A percentile compares a stretch with the other conserved stretches of the same genome.
These are phyloP conservation scores for Acleris holmiana DNA, from an alignment of 2,888 invertebrate species.

Conservation along the genomic window DNA sequence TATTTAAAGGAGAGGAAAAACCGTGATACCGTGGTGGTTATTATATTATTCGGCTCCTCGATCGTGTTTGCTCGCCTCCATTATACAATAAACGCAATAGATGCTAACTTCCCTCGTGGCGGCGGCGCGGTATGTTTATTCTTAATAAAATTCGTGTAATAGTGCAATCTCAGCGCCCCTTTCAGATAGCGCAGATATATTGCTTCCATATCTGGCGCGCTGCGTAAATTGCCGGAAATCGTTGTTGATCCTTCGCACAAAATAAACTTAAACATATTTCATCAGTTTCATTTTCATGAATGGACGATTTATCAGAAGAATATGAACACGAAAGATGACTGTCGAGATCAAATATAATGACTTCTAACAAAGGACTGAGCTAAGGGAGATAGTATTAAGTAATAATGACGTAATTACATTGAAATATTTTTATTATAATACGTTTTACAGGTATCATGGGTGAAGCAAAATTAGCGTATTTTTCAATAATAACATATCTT, in stretches of 20 bases:
- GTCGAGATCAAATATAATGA: constrained; percentile 3
- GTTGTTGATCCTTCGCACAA: constrained; percentile 61
- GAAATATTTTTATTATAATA: too few relatives aligned
- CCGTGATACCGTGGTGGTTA: too few relatives aligned
- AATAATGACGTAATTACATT: too few relatives aligned
- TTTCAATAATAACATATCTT: too few relatives aligned
- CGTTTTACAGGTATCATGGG: too few relatives aligned
- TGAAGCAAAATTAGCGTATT: too few relatives aligned
- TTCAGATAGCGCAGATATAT: constrained; percentile 68
- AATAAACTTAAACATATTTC: constrained; percentile 68
- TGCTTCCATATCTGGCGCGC: constrained; percentile 63
- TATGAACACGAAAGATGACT: constrained; percentile 3
- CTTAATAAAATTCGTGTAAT: constrained; percentile 60
- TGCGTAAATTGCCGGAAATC: constrained; percentile 68
- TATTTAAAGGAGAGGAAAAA: background rate
- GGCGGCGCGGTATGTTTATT: constrained; percentile 48
- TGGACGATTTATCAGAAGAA: constrained; percentile 2
- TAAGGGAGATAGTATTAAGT: too few relatives aligned
- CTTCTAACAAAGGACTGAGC: too few relatives aligned
- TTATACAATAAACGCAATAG: too few relatives aligned
- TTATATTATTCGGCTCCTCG: too few relatives aligned
- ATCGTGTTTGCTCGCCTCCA: too few relatives aligned
- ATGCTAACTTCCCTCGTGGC: constrained; percentile 38
- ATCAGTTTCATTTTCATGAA: constrained; percentile 48
- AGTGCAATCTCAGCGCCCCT: constrained; percentile 69